Conservation (phyloP, 1,140 invertebrate species). For the Calliopsis andreniformis region DNA sequence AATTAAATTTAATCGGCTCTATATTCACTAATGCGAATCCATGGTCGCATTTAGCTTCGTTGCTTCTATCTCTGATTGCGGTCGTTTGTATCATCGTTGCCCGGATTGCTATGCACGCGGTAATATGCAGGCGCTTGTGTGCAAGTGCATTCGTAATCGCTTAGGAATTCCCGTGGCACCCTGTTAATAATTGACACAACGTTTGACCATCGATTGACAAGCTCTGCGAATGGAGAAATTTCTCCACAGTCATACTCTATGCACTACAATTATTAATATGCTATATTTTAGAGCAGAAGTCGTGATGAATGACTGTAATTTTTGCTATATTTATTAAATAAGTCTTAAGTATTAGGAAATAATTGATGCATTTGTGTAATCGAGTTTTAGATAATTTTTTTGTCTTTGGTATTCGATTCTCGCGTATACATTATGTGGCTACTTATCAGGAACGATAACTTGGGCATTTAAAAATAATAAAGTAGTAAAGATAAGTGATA, state of each 20-base stretch:
- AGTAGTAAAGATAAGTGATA: too few relatives aligned
- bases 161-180: neutral
- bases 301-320: too few relatives aligned
- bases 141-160: constrained; percentile 7
- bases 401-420: too few relatives aligned
- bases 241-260: neutral
- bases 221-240: neutral
- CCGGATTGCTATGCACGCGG: neutral
- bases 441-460: too few relatives aligned
- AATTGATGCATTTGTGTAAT: too few relatives aligned
- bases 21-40: neutral
- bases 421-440: too few relatives aligned
- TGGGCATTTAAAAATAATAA: too few relatives aligned
- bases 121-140: neutral
- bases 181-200: neutral
- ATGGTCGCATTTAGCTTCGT: constrained; percentile 35
- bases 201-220: neutral
- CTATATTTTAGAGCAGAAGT: neutral
- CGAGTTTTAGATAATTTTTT: too few relatives aligned
- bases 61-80: constrained; percentile 47
- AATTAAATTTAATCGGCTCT: constrained; percentile 50
- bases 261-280: constrained; percentile 4
- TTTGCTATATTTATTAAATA: too few relatives aligned
- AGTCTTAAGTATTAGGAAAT: too few relatives aligned
- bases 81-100: constrained; percentile 39